Conservation (phyloP, 2,888 invertebrate species). For the Calameuta filiformis region DNA sequence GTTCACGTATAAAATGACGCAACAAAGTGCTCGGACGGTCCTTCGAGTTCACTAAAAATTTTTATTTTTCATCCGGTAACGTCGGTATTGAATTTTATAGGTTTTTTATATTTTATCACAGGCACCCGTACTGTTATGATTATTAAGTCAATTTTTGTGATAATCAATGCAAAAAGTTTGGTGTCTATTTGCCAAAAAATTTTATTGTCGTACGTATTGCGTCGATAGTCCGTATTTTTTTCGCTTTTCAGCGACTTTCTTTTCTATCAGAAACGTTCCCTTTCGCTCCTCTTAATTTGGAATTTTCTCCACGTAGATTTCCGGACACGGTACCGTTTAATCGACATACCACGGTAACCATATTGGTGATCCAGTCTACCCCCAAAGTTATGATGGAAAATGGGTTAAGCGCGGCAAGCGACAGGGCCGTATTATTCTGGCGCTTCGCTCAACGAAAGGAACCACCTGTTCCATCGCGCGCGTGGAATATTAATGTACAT, state of each 20-base stretch:
- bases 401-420: background rate
- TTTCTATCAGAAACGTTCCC: background rate
- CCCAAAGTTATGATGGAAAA: background rate
- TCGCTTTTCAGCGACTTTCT: no score
- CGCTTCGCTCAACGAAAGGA: conserved; percentile 11
- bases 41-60: background rate
- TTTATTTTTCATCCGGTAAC: background rate
- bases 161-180: no score
- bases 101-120: no score
- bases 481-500: conserved; percentile 20
- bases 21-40: background rate
- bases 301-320: background rate
- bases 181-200: no score
- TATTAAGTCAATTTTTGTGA: no score
- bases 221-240: no score
- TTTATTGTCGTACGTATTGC: no score
- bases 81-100: background rate
- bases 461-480: conserved; percentile 21
- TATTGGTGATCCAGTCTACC: background rate
- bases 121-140: no score
- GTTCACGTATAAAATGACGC: background rate
- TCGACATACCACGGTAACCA: background rate
- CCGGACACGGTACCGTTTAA: no score
- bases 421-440: conserved; percentile 20
- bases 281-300: background rate